Conservation (phyloP, 1,140 invertebrate genomes). For the Megalopta genalis region DNA sequence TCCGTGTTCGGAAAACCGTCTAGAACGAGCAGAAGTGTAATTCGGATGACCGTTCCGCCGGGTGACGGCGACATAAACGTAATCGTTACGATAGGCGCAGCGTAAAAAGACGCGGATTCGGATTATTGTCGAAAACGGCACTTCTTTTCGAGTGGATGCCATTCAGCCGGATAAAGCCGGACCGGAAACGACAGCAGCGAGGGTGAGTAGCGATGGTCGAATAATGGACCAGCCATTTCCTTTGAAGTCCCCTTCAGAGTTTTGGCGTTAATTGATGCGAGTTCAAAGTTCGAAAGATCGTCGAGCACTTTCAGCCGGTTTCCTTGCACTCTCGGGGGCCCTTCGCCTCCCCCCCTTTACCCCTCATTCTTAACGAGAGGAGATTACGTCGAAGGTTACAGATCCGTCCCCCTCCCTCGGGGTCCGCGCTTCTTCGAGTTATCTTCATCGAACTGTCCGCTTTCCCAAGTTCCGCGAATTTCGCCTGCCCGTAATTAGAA, state of each 20-base stretch:
- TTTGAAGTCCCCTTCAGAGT: conserved; percentile 69
- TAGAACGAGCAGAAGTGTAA: background rate
- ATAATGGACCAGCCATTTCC: conserved; percentile 60
- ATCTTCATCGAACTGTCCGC: conserved; percentile 41
- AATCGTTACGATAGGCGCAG: conserved; percentile 33
- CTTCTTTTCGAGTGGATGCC: conserved; percentile 46
- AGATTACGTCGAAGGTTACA: conserved; percentile 67
- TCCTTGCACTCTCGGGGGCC: conserved; percentile 43
- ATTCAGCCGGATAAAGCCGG: conserved; percentile 45
- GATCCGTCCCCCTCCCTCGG: conserved; percentile 9
- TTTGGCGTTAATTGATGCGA: conserved; percentile 75
- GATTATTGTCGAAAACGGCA: conserved; percentile 53
- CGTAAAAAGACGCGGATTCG: conserved; percentile 47
- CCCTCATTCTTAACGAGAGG: conserved; percentile 51
- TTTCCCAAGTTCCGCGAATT: conserved; percentile 28
- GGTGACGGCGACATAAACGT: conserved; percentile 3
- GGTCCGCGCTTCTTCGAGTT: conserved; percentile 40
- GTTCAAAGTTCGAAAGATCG: conserved; percentile 69
- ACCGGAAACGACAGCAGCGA: conserved; percentile 45
- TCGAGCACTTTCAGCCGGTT: conserved; percentile 55
- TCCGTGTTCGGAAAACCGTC: too few relatives aligned
- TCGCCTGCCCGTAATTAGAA: conserved; percentile 36
- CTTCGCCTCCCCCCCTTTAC: conserved; percentile 16
- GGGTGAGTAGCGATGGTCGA: conserved; percentile 45
- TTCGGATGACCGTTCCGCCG: background rate